Conservation (phyloP, 2,113 vertebrate species). For the Zosterops hypoxanthus region DNA sequence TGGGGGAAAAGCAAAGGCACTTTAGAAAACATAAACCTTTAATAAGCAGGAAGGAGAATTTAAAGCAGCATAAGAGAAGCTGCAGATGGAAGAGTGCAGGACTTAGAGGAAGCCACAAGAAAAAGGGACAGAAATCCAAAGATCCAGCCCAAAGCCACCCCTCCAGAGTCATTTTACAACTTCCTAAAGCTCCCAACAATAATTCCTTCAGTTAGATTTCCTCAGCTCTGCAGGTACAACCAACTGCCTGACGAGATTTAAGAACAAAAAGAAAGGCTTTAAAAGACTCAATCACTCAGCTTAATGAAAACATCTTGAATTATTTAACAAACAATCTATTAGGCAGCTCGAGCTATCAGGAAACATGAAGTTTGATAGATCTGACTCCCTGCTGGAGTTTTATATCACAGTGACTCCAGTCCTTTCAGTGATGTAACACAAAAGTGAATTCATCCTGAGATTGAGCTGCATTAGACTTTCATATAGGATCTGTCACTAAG, state of each 20-base stretch:
- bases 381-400: neutral
- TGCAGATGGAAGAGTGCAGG: neutral
- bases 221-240: neutral
- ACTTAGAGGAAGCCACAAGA: neutral
- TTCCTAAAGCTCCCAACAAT: neutral
- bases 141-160: neutral
- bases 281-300: slow-evolving; percentile 24
- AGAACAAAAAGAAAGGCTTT: slow-evolving; percentile 12
- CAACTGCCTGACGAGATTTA: neutral
- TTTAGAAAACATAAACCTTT: slow-evolving; percentile 14
- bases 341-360: neutral
- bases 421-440: neutral
- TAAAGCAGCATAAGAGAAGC: neutral
- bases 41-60: slow-evolving; percentile 16
- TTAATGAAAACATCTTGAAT: slow-evolving; percentile 51
- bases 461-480: slow-evolving; percentile 7
- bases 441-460: neutral
- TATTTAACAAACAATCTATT: slow-evolving; percentile 48
- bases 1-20: neutral
- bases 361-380: neutral
- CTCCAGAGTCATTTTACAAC: neutral
- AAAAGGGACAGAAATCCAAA: neutral
- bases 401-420: neutral
- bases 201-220: neutral
- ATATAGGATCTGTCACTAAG: neutral